Evolutionary conservation across 1,140 invertebrate species (phyloP), one percentile per base, ranked within the genome.

Genomic region (Calliphora vicina): DNA sequence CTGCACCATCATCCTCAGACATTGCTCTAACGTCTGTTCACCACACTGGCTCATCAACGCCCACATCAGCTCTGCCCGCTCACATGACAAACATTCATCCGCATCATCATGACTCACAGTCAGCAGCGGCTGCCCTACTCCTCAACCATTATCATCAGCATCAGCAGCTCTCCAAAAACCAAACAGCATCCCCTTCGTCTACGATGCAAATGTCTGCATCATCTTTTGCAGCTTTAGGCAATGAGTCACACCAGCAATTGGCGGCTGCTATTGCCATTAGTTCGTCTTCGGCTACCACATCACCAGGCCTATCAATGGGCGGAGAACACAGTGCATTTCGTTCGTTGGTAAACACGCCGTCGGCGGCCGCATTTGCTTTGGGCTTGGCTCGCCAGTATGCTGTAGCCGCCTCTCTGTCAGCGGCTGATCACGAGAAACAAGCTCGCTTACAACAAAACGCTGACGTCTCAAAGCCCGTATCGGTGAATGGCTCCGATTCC

Each of bases 261-360:
- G 82, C 76, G 9, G 82, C 74, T 4, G 88, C 90, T 27, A 90
- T 90, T 83, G 45, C 80, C 86, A 86, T 83, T 89, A 67, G 61
- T 67, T 88, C 67, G 42, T 80, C 84, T 82, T 84, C 83, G 80
- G 83, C 82, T 74, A 86, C 85, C 83, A 82, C 85, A 84, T 86
- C 78, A 86, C 85, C 78, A 84, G 86, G 82, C 82, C 84, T 90
- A 76, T 88, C 88, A 81, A 96, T 96, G 95, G 96, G 95, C 86
- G 96, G 96, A 86, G 95, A 97, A 91, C 95, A 96, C 92, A 96
- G 95, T 89, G 96, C 96, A 10, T 97, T 97, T 89, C 94, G 95
- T 80, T 93, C 88, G 93, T 93, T 95, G 85, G 92, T 93, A 85
- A 91, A 93, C 86, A 81, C 89, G 35, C 85, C 91, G 74, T 86